Evolutionary conservation across 2,797 vertebrate genomes (phyloP).

Genomic region (Hybognathus amarus): DNA sequence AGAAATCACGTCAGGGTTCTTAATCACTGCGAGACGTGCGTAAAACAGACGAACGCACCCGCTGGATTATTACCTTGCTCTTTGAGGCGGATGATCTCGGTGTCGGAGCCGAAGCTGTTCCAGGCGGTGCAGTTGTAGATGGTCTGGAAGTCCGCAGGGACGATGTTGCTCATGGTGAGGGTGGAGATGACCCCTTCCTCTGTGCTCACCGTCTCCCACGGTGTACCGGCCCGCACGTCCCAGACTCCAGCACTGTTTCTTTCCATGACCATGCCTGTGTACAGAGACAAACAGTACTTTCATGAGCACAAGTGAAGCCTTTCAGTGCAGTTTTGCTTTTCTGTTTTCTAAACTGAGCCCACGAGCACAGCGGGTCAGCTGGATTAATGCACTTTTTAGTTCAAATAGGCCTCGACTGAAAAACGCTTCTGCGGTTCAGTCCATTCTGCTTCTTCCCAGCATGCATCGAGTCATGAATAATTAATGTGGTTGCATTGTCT

Average conservation of each 20-base stretch:
- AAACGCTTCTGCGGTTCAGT: slow-evolving; percentile 15
- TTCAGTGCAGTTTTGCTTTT: background rate
- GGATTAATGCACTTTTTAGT: background rate
- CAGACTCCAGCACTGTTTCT: slow-evolving; percentile 96
- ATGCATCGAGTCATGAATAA: slow-evolving; percentile 21
- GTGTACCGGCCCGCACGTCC: slow-evolving; percentile 97
- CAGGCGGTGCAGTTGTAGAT: slow-evolving; percentile 99
- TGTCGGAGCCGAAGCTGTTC: slow-evolving; percentile 99
- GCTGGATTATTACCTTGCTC: slow-evolving; percentile 93
- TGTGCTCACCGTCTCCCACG: slow-evolving; percentile 95
- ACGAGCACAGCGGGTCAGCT: slow-evolving; percentile 24
- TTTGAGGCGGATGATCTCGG: slow-evolving; percentile 97
- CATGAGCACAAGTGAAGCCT: slow-evolving; percentile 4
- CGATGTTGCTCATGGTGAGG: slow-evolving; percentile 97
- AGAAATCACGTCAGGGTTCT: slow-evolving; percentile 43
- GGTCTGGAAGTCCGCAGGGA: slow-evolving; percentile 96
- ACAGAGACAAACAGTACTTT: too few relatives aligned
- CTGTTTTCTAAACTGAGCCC: background rate
- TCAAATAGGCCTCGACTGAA: background rate
- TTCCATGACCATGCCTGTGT: slow-evolving; percentile 97
- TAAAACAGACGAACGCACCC: slow-evolving; percentile 27
- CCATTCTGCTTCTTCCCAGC: slow-evolving; percentile 19
- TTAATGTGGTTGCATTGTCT: slow-evolving; percentile 4
- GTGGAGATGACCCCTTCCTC: slow-evolving; percentile 98
- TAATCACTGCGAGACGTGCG: slow-evolving; percentile 38